A percentile compares a stretch with the other conserved stretches of the same genome.
Evolutionary conservation across 2,888 invertebrate species (phyloP).

Genomic region (Cephus spinipes): DNA sequence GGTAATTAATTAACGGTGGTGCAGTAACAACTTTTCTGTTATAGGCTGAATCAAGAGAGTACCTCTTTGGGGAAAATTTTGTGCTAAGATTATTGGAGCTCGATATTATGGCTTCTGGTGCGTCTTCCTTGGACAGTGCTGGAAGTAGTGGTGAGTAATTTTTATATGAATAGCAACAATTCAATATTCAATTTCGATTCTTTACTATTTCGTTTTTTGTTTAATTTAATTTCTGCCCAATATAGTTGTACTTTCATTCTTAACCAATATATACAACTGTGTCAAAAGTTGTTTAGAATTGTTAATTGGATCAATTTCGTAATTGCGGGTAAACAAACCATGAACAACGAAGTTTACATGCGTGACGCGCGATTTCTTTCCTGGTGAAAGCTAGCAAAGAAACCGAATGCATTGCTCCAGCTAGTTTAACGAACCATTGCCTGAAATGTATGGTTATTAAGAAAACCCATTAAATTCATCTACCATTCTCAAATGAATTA

Average conservation of each 20-base stretch:
- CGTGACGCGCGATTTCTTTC: constrained; percentile 62
- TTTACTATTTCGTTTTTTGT: background rate
- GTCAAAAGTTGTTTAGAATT: background rate
- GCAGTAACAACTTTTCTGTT: constrained; percentile 42
- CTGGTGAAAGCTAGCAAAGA: constrained; percentile 58
- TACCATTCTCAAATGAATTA: constrained; percentile 7
- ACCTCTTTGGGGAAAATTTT: constrained; percentile 47
- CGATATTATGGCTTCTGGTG: constrained; percentile 79
- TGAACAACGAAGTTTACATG: constrained; percentile 55
- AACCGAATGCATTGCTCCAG: constrained; percentile 47
- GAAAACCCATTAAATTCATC: background rate
- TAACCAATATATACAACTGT: background rate
- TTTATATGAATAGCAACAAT: background rate
- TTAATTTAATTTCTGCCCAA: background rate
- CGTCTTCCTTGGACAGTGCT: constrained; percentile 82
- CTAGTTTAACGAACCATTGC: constrained; percentile 41
- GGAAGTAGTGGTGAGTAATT: constrained; percentile 77
- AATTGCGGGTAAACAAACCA: constrained; percentile 14
- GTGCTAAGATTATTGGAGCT: constrained; percentile 24
- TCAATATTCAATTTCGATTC: constrained; percentile 9
- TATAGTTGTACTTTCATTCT: background rate
- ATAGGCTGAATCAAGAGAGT: constrained; percentile 56
- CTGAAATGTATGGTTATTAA: background rate
- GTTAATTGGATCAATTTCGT: background rate
- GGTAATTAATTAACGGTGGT: background rate